Conservation (phyloP, 2,113 vertebrate genomes). For the Marcusenius ussheri region DNA sequence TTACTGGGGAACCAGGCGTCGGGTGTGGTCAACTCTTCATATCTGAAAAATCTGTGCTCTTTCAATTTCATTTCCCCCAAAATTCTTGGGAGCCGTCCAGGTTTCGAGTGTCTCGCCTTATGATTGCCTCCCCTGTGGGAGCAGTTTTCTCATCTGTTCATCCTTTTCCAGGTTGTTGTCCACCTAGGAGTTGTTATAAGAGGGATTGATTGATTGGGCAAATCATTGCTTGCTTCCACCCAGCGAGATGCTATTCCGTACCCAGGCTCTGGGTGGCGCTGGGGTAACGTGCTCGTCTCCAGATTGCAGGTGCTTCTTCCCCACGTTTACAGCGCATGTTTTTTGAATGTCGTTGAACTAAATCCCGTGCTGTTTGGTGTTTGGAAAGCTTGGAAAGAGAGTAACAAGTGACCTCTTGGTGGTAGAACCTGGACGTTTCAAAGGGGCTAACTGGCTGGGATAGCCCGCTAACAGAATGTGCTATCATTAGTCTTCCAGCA, state of each 20-base stretch:
- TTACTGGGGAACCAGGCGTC: conserved; percentile 16
- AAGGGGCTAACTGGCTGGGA: not conserved
- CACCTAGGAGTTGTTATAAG: not conserved
- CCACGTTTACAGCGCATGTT: not conserved
- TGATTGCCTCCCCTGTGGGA: not conserved
- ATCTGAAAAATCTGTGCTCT: not conserved
- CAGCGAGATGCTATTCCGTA: not conserved
- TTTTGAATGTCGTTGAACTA: not conserved
- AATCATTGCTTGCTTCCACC: not conserved
- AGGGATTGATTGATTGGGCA: not conserved
- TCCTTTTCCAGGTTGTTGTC: not conserved
- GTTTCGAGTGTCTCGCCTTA: not conserved
- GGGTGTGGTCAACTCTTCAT: conserved; percentile 37
- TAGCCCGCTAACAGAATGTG: not conserved
- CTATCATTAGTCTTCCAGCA: not conserved
- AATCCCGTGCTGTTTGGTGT: not conserved
- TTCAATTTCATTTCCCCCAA: not conserved
- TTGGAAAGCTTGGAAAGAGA: not conserved
- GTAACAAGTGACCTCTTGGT: not conserved
- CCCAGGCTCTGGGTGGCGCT: not conserved
- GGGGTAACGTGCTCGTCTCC: not conserved
- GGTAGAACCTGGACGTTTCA: not conserved
- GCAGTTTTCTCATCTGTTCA: not conserved
- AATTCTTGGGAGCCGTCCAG: not conserved
- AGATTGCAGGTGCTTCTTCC: not conserved